Percentiles rank a stretch among this genome's conserved stretches.
These are phyloP conservation scores for Hymenopus coronatus DNA, from an alignment of 2,888 invertebrate species.

Conservation along the genomic window DNA sequence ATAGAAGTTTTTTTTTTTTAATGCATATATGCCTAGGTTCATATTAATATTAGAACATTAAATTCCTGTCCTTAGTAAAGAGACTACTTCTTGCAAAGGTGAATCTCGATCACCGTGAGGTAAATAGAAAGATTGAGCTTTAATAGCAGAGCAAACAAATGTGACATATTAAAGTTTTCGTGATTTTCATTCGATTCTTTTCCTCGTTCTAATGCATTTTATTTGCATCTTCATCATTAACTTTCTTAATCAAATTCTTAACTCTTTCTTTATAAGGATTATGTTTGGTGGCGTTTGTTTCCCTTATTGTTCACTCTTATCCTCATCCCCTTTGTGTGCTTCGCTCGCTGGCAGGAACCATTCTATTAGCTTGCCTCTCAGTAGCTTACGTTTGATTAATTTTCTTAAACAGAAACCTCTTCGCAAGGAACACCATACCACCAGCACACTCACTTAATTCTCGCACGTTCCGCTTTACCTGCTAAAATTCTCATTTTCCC, in stretches of 20 bases:
- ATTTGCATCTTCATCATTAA: not conserved
- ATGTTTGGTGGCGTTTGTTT: not conserved
- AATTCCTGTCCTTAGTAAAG: too few relatives aligned
- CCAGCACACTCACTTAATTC: not conserved
- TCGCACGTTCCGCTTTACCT: constrained; percentile 26
- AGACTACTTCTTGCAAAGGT: too few relatives aligned
- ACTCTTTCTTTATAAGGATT: not conserved
- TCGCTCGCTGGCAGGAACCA: not conserved
- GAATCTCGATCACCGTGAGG: too few relatives aligned
- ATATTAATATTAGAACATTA: too few relatives aligned
- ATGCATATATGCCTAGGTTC: too few relatives aligned
- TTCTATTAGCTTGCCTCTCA: not conserved
- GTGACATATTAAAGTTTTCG: too few relatives aligned
- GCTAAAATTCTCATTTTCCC: constrained; percentile 31
- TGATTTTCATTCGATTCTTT: not conserved
- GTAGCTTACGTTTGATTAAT: not conserved
- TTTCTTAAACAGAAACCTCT: not conserved
- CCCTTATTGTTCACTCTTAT: not conserved
- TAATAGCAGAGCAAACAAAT: too few relatives aligned
- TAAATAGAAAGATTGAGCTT: too few relatives aligned
- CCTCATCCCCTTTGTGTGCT: not conserved
- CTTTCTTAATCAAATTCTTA: too few relatives aligned
- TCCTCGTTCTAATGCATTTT: not conserved
- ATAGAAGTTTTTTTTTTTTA: too few relatives aligned
- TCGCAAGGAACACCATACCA: not conserved